Evolutionary conservation across 2,888 invertebrate genomes (phyloP).

Genomic region (Notodonta dromedarius): DNA sequence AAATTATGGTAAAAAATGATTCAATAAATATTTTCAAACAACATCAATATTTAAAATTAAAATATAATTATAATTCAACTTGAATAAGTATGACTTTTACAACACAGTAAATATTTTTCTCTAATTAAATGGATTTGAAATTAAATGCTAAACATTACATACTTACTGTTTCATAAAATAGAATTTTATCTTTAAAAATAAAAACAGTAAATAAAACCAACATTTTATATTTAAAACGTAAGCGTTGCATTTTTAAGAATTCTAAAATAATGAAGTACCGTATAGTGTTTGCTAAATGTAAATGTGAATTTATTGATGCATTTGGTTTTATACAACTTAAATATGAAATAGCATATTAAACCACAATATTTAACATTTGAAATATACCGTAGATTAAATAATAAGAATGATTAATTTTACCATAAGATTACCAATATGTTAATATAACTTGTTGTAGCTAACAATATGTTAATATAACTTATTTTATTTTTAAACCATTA

Average conservation of each 20-base stretch:
- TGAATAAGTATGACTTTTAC: background rate
- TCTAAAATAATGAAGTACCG: conserved; percentile 15
- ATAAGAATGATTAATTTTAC: conserved; percentile 31
- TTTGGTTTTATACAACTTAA: conserved; percentile 36
- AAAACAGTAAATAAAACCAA: conserved; percentile 10
- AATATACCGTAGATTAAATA: conserved; percentile 31
- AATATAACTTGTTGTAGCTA: conserved; percentile 36
- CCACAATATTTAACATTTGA: conserved; percentile 34
- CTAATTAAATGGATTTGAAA: background rate
- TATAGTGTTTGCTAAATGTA: conserved; percentile 19
- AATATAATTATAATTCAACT: background rate
- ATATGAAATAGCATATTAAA: conserved; percentile 25
- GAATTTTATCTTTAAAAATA: conserved; percentile 20
- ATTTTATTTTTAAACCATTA: conserved; percentile 30
- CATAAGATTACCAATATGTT: conserved; percentile 30
- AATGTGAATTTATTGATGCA: conserved; percentile 17
- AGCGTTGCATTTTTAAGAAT: conserved; percentile 34
- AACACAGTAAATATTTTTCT: background rate
- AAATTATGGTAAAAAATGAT: background rate
- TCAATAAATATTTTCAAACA: background rate
- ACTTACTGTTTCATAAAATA: conserved; percentile 23
- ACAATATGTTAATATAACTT: conserved; percentile 31
- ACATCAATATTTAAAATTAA: background rate
- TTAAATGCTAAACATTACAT: background rate
- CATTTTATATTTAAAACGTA: conserved; percentile 17